Percentiles rank a stretch among this genome's conserved stretches.
Conservation (phyloP, 2,113 vertebrate species). For the Poicephalus meyeri region DNA sequence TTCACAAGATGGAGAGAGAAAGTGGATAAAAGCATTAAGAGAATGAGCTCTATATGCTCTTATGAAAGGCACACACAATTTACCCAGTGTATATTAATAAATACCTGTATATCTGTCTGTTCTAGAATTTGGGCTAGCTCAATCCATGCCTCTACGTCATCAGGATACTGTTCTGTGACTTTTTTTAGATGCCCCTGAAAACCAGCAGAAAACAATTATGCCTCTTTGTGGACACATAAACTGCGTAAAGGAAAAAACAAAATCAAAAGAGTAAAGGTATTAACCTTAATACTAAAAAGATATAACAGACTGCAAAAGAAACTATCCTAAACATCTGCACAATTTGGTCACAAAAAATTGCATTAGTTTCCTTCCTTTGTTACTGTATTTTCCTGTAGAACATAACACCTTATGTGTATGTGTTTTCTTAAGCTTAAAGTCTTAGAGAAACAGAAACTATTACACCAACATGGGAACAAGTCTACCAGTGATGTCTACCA, state of each 20-base stretch:
- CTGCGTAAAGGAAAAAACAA: not conserved
- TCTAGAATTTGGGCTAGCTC: constrained; percentile 97
- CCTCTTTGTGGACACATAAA: not conserved
- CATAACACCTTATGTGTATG: not conserved
- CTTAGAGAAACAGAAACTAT: not conserved
- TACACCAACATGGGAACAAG: not conserved
- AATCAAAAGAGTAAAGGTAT: not conserved
- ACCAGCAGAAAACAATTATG: constrained; percentile 2
- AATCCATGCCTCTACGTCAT: constrained; percentile 99
- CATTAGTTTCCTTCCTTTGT: not conserved
- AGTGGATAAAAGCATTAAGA: not conserved
- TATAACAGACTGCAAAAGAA: not conserved
- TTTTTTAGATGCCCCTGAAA: constrained; percentile 95
- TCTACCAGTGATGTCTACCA: not conserved
- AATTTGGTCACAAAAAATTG: not conserved
- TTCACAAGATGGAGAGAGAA: constrained; percentile 26
- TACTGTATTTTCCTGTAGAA: not conserved
- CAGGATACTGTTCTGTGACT: constrained; percentile 97
- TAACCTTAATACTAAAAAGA: not conserved
- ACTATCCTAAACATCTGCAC: not conserved
- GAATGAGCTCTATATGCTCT: not conserved
- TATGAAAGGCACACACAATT: not conserved
- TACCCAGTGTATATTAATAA: not conserved
- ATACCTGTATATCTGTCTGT: constrained; percentile 96
- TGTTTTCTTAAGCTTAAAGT: not conserved